Evolutionary conservation across 2,113 vertebrate species (phyloP).

Genomic region (Columba janthina): DNA sequence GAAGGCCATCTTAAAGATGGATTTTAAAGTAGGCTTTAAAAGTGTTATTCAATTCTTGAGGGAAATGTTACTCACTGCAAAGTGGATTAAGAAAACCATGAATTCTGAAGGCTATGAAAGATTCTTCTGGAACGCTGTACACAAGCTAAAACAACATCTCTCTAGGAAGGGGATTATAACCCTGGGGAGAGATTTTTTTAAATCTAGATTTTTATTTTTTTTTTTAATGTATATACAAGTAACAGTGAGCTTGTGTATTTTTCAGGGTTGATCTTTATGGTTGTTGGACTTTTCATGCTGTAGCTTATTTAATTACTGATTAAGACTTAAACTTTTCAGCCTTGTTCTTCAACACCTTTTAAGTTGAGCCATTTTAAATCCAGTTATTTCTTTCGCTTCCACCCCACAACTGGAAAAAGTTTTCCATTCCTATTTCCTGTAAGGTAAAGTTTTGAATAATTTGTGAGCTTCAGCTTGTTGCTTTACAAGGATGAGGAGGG

Average conservation of each 20-base stretch:
- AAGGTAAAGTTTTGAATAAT: background rate
- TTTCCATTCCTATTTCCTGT: background rate
- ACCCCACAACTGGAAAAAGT: background rate
- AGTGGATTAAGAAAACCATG: background rate
- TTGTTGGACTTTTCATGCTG: background rate
- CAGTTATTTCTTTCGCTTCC: background rate
- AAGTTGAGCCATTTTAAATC: background rate
- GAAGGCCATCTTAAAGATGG: background rate
- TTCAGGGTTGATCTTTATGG: background rate
- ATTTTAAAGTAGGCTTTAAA: background rate
- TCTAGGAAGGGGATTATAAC: background rate
- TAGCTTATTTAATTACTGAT: background rate
- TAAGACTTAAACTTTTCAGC: background rate
- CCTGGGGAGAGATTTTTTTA: background rate
- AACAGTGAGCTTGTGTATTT: background rate
- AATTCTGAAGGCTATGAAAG: background rate
- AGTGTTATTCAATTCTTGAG: background rate
- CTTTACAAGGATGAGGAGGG: background rate
- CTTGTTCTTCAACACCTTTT: background rate
- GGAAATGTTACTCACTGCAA: background rate
- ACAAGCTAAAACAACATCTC: background rate
- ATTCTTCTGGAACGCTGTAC: background rate
- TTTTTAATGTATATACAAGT: background rate
- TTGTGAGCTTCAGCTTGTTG: background rate
- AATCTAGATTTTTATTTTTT: background rate